Conservation (phyloP, 2,888 invertebrate species). For the Tipula vernalis region DNA sequence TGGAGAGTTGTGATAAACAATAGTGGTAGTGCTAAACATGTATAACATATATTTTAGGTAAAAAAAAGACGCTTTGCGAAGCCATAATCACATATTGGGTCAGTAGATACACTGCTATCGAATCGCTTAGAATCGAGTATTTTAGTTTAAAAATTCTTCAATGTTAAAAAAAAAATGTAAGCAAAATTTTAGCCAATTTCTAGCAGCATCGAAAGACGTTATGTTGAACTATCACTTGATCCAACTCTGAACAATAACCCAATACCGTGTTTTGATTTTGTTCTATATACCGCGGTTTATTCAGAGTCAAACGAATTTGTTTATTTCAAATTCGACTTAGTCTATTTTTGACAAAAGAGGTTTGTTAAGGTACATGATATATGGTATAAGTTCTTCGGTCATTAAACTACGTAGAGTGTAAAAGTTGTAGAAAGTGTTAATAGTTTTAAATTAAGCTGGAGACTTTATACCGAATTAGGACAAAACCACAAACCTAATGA, state of each 20-base stretch:
- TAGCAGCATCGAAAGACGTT: background rate
- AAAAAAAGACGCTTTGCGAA: background rate
- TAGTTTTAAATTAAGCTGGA: too few relatives aligned
- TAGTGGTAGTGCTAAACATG: background rate
- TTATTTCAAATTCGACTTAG: too few relatives aligned
- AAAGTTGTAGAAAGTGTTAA: too few relatives aligned
- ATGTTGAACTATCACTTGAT: background rate
- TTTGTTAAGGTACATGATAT: too few relatives aligned
- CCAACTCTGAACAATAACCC: background rate
- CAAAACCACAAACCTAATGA: too few relatives aligned
- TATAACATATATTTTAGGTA: background rate
- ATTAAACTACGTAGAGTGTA: too few relatives aligned
- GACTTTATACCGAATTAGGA: too few relatives aligned
- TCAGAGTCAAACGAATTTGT: background rate
- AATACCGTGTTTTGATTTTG: background rate
- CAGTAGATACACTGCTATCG: background rate
- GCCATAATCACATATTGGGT: background rate
- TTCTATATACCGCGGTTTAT: background rate
- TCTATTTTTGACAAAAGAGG: too few relatives aligned
- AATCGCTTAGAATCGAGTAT: background rate
- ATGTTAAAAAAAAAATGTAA: background rate
- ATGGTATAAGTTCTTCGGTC: too few relatives aligned
- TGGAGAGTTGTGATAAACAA: background rate
- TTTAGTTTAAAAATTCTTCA: background rate
- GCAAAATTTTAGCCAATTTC: background rate